These are phyloP conservation scores for Heliconius congener DNA, from an alignment of 1,140 invertebrate genomes.

Conservation along the genomic window DNA sequence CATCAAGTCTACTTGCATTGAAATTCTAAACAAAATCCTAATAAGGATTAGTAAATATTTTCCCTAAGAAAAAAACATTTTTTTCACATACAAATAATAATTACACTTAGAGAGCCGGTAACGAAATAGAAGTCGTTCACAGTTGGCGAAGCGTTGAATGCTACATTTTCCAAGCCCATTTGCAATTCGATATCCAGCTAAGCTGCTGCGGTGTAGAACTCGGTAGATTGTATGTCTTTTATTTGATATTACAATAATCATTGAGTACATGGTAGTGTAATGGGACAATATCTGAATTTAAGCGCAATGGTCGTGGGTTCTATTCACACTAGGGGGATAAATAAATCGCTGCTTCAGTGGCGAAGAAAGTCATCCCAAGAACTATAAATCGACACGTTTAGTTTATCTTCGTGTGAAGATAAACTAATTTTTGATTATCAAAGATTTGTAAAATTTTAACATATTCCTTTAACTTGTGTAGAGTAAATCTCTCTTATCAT, in stretches of 20 bases:
- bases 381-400: too few species aligned
- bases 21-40: background rate
- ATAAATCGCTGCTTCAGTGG: too few species aligned
- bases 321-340: background rate
- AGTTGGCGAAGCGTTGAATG: slow-evolving; percentile 75
- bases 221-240: slow-evolving; percentile 60
- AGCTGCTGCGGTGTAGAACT: slow-evolving; percentile 69
- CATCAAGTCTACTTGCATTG: too few species aligned
- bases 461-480: background rate
- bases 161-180: slow-evolving; percentile 74
- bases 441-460: background rate
- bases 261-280: background rate
- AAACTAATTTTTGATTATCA: background rate
- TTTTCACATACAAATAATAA: background rate
- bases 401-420: too few species aligned
- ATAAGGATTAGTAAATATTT: background rate
- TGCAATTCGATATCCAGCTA: slow-evolving; percentile 77
- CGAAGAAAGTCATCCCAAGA: too few species aligned
- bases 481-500: slow-evolving; percentile 14
- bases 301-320: background rate
- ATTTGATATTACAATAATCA: slow-evolving; percentile 69
- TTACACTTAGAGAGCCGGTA: slow-evolving; percentile 40
- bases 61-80: background rate
- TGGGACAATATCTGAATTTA: background rate
- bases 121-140: slow-evolving; percentile 59